These are phyloP conservation scores for Leptinotarsa juncta DNA, from an alignment of 2,888 invertebrate genomes.

Conservation along the genomic window DNA sequence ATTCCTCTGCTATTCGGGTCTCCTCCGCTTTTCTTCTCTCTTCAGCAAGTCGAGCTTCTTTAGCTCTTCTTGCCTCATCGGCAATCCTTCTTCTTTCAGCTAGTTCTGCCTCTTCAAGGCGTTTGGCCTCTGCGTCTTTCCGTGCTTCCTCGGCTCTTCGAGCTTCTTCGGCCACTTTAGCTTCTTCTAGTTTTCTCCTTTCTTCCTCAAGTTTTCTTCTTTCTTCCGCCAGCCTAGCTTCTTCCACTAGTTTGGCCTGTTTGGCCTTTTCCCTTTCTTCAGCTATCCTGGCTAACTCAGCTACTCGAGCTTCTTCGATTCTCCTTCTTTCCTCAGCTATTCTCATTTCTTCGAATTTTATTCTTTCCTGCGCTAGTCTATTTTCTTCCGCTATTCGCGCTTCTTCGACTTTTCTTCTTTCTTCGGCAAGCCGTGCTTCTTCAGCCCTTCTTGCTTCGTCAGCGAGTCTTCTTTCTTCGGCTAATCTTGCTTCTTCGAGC, in stretches of 20 bases:
- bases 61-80: constrained; percentile 47
- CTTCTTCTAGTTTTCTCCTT: constrained; percentile 46
- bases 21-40: constrained; percentile 51
- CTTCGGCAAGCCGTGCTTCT: constrained; percentile 40
- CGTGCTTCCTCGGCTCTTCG: constrained; percentile 38
- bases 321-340: constrained; percentile 46
- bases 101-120: constrained; percentile 52
- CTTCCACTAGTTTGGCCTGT: constrained; percentile 46
- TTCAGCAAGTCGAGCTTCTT: constrained; percentile 50
- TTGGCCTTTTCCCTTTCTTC: constrained; percentile 47
- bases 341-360: constrained; percentile 43
- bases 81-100: constrained; percentile 45
- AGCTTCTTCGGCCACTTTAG: constrained; percentile 48
- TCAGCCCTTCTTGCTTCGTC: constrained; percentile 53
- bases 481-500: constrained; percentile 45
- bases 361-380: constrained; percentile 39
- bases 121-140: constrained; percentile 45
- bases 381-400: constrained; percentile 51
- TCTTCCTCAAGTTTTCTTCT: constrained; percentile 46
- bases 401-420: constrained; percentile 50
- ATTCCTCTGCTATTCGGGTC: constrained; percentile 52
- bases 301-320: constrained; percentile 43
- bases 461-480: constrained; percentile 47
- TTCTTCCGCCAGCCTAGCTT: constrained; percentile 50
- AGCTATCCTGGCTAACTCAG: constrained; percentile 49